phyloP scores from a whole-genome alignment of 2,113 vertebrate genomes.

The Oreochromis spilurus region DNA sequence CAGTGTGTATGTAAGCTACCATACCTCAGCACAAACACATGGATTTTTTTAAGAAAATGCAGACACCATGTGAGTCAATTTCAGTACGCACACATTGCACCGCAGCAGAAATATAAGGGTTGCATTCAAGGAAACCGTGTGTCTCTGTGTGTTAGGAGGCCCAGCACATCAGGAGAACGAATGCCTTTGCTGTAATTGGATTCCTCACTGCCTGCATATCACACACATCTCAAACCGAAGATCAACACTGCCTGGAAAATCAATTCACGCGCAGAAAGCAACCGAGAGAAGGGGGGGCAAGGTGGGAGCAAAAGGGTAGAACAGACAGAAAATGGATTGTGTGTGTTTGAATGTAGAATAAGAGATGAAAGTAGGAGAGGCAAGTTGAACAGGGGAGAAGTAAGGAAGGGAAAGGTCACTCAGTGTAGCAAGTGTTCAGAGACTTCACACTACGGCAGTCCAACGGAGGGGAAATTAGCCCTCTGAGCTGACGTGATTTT shows the following conservation, averaged over 20 bases:
- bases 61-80: not conserved
- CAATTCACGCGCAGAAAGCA: not conserved
- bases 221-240: not conserved
- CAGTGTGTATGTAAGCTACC: not conserved
- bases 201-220: not conserved
- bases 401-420: constrained; percentile 7
- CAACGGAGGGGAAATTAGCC: not conserved
- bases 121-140: not conserved
- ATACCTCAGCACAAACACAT: not conserved
- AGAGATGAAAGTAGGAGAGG: not conserved
- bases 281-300: not conserved
- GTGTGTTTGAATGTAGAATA: not conserved
- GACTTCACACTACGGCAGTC: not conserved
- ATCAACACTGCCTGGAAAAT: not conserved
- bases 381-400: not conserved
- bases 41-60: not conserved
- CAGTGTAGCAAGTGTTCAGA: not conserved
- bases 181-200: constrained; percentile 8
- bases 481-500: not conserved
- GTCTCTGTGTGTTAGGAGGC: not conserved
- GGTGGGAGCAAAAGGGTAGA: not conserved
- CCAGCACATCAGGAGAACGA: not conserved
- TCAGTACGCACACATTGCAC: not conserved
- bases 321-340: not conserved
- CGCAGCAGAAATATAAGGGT: not conserved